These are phyloP conservation scores for Carcharodon carcharias DNA, from an alignment of 2,797 vertebrate species.

Conservation along the genomic window DNA sequence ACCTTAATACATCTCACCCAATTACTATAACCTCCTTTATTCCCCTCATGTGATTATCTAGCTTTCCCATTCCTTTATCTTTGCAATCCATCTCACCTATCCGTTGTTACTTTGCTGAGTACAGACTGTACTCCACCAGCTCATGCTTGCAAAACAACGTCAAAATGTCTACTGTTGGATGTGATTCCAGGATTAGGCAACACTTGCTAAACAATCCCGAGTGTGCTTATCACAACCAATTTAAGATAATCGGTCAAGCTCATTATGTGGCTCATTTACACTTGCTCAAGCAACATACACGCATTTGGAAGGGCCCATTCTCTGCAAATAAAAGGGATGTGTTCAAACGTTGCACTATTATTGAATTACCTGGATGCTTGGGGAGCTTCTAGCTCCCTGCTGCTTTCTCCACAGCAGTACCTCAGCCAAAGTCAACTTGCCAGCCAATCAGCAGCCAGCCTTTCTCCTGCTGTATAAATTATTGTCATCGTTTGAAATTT, in stretches of 20 bases:
- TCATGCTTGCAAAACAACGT: not conserved
- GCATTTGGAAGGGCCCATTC: not conserved
- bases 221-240: not conserved
- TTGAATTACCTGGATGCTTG: not conserved
- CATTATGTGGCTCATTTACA: not conserved
- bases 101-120: not conserved
- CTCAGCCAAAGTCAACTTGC: not conserved
- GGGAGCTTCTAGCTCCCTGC: not conserved
- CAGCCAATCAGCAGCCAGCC: not conserved
- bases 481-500: not conserved
- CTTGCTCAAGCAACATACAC: not conserved
- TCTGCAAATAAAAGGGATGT: not conserved
- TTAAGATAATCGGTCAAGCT: not conserved
- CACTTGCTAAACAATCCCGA: not conserved
- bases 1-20: not conserved
- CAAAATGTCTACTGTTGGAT: not conserved
- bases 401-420: not conserved
- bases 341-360: not conserved
- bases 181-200: not conserved
- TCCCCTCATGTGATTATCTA: not conserved
- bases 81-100: not conserved
- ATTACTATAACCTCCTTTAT: not conserved
- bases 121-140: not conserved
- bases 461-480: not conserved
- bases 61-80: not conserved